Percentiles rank a stretch among this genome's conserved stretches.
Conservation (phyloP, 2,888 invertebrate genomes). For the Epirrhoe tristata region DNA sequence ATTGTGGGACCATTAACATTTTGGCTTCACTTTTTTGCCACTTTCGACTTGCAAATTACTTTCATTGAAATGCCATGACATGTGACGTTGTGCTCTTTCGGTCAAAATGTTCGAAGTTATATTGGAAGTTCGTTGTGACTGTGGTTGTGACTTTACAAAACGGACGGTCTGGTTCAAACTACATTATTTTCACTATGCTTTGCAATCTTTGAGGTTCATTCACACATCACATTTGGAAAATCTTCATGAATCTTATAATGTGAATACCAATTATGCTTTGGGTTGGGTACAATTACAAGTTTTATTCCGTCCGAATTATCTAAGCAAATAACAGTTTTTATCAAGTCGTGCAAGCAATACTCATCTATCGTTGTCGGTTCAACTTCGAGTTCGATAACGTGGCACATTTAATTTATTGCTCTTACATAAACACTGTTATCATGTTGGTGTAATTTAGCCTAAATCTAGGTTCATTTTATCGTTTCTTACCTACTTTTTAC, state of each 20-base stretch:
- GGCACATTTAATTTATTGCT: constrained; percentile 36
- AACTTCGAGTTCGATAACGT: constrained; percentile 39
- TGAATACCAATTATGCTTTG: not conserved
- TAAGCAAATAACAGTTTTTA: constrained; percentile 36
- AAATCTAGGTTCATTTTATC: constrained; percentile 7
- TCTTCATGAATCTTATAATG: not conserved
- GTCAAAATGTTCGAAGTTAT: not conserved
- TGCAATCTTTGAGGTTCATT: not conserved
- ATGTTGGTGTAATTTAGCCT: constrained; percentile 16
- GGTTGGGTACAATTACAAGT: constrained; percentile 2
- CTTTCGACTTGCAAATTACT: constrained; percentile 13
- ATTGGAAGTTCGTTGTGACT: not conserved
- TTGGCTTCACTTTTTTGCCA: constrained; percentile 15
- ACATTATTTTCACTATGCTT: too few species aligned
- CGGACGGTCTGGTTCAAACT: too few species aligned
- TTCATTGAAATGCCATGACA: not conserved
- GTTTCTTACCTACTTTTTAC: not conserved
- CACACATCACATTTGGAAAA: not conserved
- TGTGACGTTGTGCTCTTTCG: not conserved
- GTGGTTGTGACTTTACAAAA: not conserved
- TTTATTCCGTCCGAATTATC: constrained; percentile 28
- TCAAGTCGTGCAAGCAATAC: constrained; percentile 37
- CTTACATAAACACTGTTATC: constrained; percentile 39
- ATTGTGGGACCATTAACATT: constrained; percentile 21
- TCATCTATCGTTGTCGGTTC: constrained; percentile 27